These are phyloP conservation scores for Anodontia alba DNA, from an alignment of 2,888 invertebrate genomes.

Conservation along the genomic window DNA sequence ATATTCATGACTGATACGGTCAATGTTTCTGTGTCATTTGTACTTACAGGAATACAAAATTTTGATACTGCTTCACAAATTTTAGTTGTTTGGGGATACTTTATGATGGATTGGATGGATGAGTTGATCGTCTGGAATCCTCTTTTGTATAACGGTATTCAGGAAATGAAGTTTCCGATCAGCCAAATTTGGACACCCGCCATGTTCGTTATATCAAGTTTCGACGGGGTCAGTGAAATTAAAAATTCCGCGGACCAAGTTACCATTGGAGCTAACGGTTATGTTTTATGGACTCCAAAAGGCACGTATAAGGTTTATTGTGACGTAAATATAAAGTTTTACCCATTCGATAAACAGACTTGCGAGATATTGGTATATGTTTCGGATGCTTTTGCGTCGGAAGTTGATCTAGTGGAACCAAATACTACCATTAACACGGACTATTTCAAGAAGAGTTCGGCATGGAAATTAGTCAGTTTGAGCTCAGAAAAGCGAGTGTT, in stretches of 20 bases:
- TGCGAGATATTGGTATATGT: background rate
- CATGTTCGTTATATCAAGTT: background rate
- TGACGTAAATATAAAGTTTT: slow-evolving; percentile 2
- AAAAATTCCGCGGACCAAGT: background rate
- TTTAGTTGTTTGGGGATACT: background rate
- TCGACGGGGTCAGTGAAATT: background rate
- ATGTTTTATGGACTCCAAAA: background rate
- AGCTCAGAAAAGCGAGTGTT: background rate
- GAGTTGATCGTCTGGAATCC: background rate
- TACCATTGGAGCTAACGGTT: background rate
- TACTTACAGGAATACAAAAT: background rate
- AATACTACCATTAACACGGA: background rate
- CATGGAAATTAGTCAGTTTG: background rate
- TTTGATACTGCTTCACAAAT: background rate
- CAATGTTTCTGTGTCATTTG: background rate
- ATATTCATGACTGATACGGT: background rate
- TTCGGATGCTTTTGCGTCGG: background rate
- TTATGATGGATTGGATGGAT: background rate
- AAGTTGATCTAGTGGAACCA: background rate
- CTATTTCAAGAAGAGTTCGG: background rate
- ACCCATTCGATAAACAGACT: background rate
- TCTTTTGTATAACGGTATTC: background rate
- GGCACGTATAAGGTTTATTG: background rate
- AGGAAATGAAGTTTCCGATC: background rate
- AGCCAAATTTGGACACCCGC: background rate